A percentile compares a stretch with the other conserved stretches of the same genome.
phyloP scores from a whole-genome alignment of 2,113 vertebrate genomes.

The Amazona vittata region DNA sequence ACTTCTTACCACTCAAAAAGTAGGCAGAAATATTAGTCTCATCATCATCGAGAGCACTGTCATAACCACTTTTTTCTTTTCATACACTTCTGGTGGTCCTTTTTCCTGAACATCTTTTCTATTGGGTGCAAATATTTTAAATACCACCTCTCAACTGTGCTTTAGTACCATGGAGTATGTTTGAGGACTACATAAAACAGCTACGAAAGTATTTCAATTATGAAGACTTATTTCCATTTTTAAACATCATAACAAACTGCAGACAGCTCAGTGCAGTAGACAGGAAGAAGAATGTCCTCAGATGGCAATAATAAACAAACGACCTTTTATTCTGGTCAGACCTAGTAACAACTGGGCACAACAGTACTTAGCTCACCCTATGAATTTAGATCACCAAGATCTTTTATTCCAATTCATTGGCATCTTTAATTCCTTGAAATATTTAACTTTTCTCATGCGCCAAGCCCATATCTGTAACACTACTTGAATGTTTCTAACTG shows the following conservation, averaged over 20 bases:
- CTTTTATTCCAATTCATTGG: conserved; percentile 11
- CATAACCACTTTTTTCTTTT: neutral
- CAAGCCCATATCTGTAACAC: neutral
- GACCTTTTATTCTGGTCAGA: conserved; percentile 45
- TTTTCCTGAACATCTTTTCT: neutral
- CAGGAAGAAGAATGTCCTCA: conserved; percentile 49
- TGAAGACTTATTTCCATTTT: conserved; percentile 5
- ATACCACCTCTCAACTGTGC: neutral
- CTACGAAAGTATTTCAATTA: neutral
- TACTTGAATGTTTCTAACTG: neutral
- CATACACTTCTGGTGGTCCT: neutral
- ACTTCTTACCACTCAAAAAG: neutral
- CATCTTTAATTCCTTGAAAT: neutral
- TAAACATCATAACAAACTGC: neutral
- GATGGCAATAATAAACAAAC: conserved; percentile 47
- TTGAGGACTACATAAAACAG: neutral
- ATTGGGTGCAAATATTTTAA: neutral
- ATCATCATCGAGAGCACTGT: neutral
- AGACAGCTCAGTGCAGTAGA: conserved; percentile 14
- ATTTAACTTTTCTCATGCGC: neutral
- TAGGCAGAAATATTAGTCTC: conserved; percentile 17
- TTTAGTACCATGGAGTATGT: neutral
- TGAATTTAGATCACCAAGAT: conserved; percentile 20
- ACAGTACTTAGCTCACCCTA: conserved; percentile 14
- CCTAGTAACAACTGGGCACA: neutral